Evolutionary conservation across 2,888 invertebrate genomes (phyloP), one percentile per base, ranked within the genome.

Genomic region (Scaptomyza tumidula): DNA sequence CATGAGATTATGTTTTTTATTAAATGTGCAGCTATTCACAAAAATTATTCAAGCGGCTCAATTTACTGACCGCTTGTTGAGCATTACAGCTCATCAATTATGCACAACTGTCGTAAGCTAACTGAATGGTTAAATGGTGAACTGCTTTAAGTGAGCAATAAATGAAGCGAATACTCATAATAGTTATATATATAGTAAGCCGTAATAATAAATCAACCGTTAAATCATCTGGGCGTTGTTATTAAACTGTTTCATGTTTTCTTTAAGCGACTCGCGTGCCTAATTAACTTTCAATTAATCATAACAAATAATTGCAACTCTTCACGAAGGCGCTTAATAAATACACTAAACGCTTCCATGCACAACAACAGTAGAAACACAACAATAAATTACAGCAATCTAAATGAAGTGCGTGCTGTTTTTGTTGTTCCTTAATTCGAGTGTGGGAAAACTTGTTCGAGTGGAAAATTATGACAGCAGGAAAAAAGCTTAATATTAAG

Each of bases 211-310:
- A 68, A 75, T 75, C 77, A 75, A 16, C 77, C 72, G 75, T 75
- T 75, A 72, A 75, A 48, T 72, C 63, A 61, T 35, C 62, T 45
- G 37, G 54, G 61, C 27, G 39, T 43, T 7, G 56, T 37, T 53
- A 69, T 72, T 55, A 64, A 73, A 69, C 53, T 43, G 69, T 64
- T 62, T 35, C 4, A 46, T 65, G 35, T 55, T 48, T 49, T 60
- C 6, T 35, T 50, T n/a, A 10, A 55, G 63, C 52, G 54, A 31
- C 43, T 80, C 67, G 75, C 72, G 72, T 72, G 85, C 65, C 63
- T 72, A 78, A 84, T 86, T 86, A 81, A 78, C 75, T 83, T 81
- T 81, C 79, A 86, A 86, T 83, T 86, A 86, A 86, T 84, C 78
- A 86, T 75, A 62, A 64, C 43, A 59, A 77, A 63, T 68, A 71